Base-by-base conservation (phyloP, 2,113 vertebrate genomes). In the Oenanthe melanoleuca region DNA sequence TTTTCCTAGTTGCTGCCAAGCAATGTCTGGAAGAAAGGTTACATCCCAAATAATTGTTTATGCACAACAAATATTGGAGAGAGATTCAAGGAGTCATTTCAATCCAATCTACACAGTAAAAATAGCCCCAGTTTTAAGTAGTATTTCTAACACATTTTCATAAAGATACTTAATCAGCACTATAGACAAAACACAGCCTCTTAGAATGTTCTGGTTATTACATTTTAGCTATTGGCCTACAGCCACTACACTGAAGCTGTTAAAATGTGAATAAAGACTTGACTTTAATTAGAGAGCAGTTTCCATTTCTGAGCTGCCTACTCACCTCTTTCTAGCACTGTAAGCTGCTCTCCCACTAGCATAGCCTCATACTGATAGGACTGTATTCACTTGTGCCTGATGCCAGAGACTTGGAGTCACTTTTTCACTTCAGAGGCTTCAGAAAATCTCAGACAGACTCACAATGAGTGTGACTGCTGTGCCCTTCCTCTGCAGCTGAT, bases 11-110 rank as follows among this genome's bases (percentile, higher is more conserved):
- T 80, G 50, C 71, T 89, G 86, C 82, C 75, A 86, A 57, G 61
- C 42, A 50, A 47, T 63, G 66, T 88, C 90, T 94, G 86, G 74
- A 77, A 72, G 59, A 92, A 94, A 93, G 67, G 55, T 92, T 90
- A 80, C 42, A 83, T 92, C 45, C 59, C 74, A 88, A 80, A n/a
- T 80, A 89, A 89, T 31, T 93, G 66, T 83, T 90, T 86, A 80
- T 66, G 42, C 47, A 5, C 67, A 92, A 67, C 85, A 89, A 95
- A 85, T 80, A 89, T 3, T 42, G 25, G 16, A 88, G 21, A 88
- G 42, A 1, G 1, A 50, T 49, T 42, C 16, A 75, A 56, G 22
- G 63, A 80, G 59, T 28, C 16, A 72, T 88, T 94, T 92, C 74
- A 85, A 69, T 80, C 60, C 56, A 66, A 9, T 79, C 59, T 52